Evolutionary conservation across 2,797 vertebrate genomes (phyloP), one percentile per base, ranked within the genome.

Genomic region (Melanotaenia trifasciata): DNA sequence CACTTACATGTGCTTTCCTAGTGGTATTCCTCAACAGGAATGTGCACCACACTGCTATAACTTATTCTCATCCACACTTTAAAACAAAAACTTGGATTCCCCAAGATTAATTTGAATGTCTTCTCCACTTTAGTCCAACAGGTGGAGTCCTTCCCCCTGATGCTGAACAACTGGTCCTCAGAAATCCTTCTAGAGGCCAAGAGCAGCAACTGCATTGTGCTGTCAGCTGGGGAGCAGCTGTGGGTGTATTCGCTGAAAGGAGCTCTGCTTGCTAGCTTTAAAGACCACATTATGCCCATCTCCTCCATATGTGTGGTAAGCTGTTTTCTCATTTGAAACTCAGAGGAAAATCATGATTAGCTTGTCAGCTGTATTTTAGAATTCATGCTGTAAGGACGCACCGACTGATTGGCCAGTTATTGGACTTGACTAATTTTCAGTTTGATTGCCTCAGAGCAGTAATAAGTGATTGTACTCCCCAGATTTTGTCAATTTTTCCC

Each of bases 251-350:
- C 94, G 51, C 79, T 95, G 62, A 94, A 93, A 68, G 95, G 96
- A 74, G 81, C 67, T 36, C 76, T 92, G 47, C 76, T 97, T 33
- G 90, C 94, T 3, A 71, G 57, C 83, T 96, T 97, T 87, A 89
- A 92, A 79, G 95, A 97, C 72, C 96, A 97, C 68, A 90, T 50
- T 22, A 74, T 84, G 81, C 90, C 94, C 20, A 95, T 95, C 68
- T 76, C 90, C 0, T 93, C 95, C n/a, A 35, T 94, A 69, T 94
- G 92, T 87, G 94, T 96, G 96, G 97, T 96, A 89, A 87, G 90
- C 16, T 54, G 24, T 24, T 69, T 22, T 79, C 12, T 59, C 24
- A 38, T 61, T 16, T 56, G 4, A 10, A 24, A 54, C 62, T 56
- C 20, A 36, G 50, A 60, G 12, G 43, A 56, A 60, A 20, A 4